phyloP scores from a whole-genome alignment of 2,888 invertebrate genomes.

The Amphipyra berbera region DNA sequence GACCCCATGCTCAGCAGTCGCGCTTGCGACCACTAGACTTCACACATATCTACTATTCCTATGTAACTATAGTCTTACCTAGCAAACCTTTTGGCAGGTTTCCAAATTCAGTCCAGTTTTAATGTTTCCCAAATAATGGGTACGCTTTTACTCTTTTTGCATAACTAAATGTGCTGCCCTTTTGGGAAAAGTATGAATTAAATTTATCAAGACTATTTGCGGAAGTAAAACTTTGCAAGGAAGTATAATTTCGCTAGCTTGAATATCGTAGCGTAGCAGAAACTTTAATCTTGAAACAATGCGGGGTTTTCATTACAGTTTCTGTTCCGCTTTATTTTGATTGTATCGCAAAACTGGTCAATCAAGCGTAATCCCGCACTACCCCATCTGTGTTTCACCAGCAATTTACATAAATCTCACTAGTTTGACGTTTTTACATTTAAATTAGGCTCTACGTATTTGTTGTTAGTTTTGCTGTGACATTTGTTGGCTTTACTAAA shows the following conservation, averaged over 20 bases:
- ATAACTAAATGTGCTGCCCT: slow-evolving; percentile 1
- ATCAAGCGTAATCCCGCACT: slow-evolving; percentile 15
- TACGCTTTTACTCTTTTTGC: slow-evolving; percentile 16
- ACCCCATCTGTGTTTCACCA: slow-evolving; percentile 18
- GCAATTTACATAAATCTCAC: slow-evolving; percentile 36
- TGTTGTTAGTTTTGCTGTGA: slow-evolving; percentile 11
- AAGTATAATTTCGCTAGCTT: slow-evolving; percentile 29
- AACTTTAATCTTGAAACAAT: slow-evolving; percentile 53
- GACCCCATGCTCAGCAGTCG: too few species aligned
- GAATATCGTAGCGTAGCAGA: slow-evolving; percentile 34
- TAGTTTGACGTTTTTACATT: slow-evolving; percentile 17
- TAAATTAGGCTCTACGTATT: slow-evolving; percentile 7
- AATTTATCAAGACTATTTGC: slow-evolving; percentile 29
- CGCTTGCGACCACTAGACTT: too few species aligned
- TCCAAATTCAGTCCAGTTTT: slow-evolving; percentile 41
- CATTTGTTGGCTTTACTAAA: background rate
- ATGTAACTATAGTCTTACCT: slow-evolving; percentile 14
- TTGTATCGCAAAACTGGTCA: slow-evolving; percentile 25
- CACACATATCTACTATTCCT: too few species aligned
- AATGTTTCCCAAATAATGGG: slow-evolving; percentile 9
- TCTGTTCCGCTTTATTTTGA: slow-evolving; percentile 20
- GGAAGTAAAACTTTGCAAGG: slow-evolving; percentile 17
- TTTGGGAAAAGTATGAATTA: slow-evolving; percentile 23
- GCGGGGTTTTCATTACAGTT: slow-evolving; percentile 42
- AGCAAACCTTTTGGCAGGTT: slow-evolving; percentile 28